Conservation (phyloP, 2,888 invertebrate genomes). For the Metalampra italica region DNA sequence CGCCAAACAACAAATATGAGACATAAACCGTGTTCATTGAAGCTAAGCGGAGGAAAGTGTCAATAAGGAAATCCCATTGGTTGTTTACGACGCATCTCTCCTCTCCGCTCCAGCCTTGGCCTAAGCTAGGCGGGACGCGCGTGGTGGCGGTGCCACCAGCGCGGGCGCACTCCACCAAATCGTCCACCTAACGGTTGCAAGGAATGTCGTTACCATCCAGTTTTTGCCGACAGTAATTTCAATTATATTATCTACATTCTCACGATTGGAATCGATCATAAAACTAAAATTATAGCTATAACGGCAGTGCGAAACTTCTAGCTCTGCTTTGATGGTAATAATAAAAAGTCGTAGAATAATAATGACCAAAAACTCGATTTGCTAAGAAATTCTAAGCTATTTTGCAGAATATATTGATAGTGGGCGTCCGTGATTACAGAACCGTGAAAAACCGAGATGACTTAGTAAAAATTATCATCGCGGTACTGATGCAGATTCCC, state of each 20-base stretch:
- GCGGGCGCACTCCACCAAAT: conserved; percentile 36
- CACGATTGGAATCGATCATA: conserved; percentile 40
- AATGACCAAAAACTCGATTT: conserved; percentile 11
- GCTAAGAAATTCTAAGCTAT: background rate
- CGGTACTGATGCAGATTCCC: conserved; percentile 47
- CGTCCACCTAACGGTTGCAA: conserved; percentile 65
- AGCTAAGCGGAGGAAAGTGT: too few species aligned
- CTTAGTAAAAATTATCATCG: conserved; percentile 7
- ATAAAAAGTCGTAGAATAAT: conserved; percentile 9
- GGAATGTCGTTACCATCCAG: conserved; percentile 65
- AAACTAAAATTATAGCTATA: conserved; percentile 40
- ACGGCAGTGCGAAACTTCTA: conserved; percentile 24
- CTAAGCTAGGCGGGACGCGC: too few species aligned
- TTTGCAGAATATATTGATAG: background rate
- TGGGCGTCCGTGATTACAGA: background rate
- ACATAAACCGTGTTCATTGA: too few species aligned
- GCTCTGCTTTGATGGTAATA: conserved; percentile 6
- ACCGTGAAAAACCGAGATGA: conserved; percentile 1
- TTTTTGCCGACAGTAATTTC: conserved; percentile 54
- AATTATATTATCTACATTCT: conserved; percentile 49
- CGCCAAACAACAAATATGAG: too few species aligned
- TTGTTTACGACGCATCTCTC: too few species aligned
- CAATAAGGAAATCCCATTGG: too few species aligned
- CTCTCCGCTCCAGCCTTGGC: too few species aligned
- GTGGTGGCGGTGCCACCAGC: conserved; percentile 21